A percentile compares a stretch with the other conserved stretches of the same genome.
Conservation (phyloP, 2,113 vertebrate species). For the Entosphenus tridentatus region DNA sequence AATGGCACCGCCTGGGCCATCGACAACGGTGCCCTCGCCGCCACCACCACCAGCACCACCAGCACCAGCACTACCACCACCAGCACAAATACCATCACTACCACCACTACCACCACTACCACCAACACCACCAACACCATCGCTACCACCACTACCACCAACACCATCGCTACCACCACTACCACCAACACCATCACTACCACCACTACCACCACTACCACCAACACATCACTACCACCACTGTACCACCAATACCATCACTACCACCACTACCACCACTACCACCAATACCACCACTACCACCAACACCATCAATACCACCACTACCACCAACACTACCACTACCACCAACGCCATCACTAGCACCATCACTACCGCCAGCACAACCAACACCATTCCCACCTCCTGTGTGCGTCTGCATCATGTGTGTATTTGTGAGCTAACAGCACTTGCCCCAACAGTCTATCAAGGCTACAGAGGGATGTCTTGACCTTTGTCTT, state of each 20-base stretch:
- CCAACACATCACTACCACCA: not conserved
- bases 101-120: not conserved
- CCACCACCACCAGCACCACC: not conserved
- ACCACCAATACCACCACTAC: not conserved
- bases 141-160: too few relatives aligned
- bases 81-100: not conserved
- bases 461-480: not conserved
- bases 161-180: too few relatives aligned
- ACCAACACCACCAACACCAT: not conserved
- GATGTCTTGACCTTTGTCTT: conserved; percentile 9
- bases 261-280: not conserved
- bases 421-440: too few relatives aligned
- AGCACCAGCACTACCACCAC: not conserved
- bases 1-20: conserved; percentile 83
- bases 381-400: not conserved
- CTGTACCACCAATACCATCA: not conserved
- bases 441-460: too few relatives aligned
- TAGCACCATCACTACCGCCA: not conserved
- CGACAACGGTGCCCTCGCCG: conserved; percentile 42
- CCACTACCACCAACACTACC: not conserved
- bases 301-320: too few relatives aligned
- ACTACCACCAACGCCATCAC: not conserved
- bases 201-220: too few relatives aligned
- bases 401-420: too few relatives aligned
- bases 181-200: too few relatives aligned